Evolutionary conservation across 2,888 invertebrate genomes (phyloP).

Genomic region (Mylabris sibirica): DNA sequence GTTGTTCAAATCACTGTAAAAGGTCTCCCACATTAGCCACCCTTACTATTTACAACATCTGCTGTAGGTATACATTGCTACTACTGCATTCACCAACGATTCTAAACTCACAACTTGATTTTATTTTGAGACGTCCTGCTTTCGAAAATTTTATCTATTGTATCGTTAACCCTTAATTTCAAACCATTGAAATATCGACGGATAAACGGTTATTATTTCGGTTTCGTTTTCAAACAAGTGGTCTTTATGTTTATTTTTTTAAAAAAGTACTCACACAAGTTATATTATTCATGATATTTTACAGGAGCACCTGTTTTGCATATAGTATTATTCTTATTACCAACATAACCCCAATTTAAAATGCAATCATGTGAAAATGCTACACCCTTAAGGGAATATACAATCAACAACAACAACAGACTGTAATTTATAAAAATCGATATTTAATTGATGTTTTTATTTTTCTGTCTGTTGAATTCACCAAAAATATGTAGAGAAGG

Average conservation of each 20-base stretch:
- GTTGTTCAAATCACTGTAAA: background rate
- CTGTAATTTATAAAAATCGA: conserved; percentile 10
- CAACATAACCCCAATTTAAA: conserved; percentile 3
- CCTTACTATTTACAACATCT: conserved; percentile 4
- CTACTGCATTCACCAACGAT: too few relatives aligned
- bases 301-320: conserved; percentile 9
- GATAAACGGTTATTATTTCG: background rate
- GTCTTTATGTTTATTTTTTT: conserved; percentile 6
- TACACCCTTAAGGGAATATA: background rate
- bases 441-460: background rate
- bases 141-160: background rate
- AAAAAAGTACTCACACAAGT: background rate
- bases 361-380: background rate
- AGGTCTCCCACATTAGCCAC: conserved; percentile 6
- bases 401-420: background rate
- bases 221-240: background rate
- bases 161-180: background rate
- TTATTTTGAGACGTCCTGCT: background rate
- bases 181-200: background rate
- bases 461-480: too few relatives aligned
- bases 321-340: background rate
- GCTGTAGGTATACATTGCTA: background rate
- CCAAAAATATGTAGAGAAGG: too few relatives aligned
- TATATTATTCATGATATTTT: background rate
- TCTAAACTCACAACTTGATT: background rate